phyloP scores from a whole-genome alignment of 92 coral and sea anemone genomes.

The Virgularia gustaviana region DNA sequence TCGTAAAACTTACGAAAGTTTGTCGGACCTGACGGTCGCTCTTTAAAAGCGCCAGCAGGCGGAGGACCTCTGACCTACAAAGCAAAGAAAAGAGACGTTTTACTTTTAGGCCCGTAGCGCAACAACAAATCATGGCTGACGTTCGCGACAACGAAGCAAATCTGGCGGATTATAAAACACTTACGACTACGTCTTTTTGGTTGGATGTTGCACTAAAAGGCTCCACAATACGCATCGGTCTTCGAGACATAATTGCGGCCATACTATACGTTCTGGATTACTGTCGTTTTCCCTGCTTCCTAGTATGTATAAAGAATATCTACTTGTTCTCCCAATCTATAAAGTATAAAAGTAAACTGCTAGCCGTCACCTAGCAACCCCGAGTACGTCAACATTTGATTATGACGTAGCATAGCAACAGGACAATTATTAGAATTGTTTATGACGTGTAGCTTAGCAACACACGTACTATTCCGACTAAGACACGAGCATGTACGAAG shows the following conservation, averaged over 20 bases:
- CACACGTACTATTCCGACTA: too few species aligned
- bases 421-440: background rate
- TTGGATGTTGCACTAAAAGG: too few species aligned
- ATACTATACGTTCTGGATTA: too few species aligned
- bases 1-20: slow-evolving; percentile 91
- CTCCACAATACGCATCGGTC: too few species aligned
- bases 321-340: too few species aligned
- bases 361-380: slow-evolving; percentile 27
- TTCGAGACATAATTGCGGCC: too few species aligned
- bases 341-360: background rate
- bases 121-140: background rate
- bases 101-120: background rate
- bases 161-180: too few species aligned
- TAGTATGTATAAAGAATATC: too few species aligned
- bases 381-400: background rate
- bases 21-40: slow-evolving; percentile 76
- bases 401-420: slow-evolving; percentile 43
- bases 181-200: too few species aligned
- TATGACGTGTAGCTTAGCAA: too few species aligned
- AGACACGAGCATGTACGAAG: background rate
- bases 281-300: too few species aligned
- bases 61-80: slow-evolving; percentile 80
- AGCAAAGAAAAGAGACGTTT: background rate
- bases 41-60: slow-evolving; percentile 76
- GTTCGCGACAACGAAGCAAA: background rate